These are phyloP conservation scores for Lepidostoma basale DNA, from an alignment of 1,140 invertebrate species.

Conservation along the genomic window DNA sequence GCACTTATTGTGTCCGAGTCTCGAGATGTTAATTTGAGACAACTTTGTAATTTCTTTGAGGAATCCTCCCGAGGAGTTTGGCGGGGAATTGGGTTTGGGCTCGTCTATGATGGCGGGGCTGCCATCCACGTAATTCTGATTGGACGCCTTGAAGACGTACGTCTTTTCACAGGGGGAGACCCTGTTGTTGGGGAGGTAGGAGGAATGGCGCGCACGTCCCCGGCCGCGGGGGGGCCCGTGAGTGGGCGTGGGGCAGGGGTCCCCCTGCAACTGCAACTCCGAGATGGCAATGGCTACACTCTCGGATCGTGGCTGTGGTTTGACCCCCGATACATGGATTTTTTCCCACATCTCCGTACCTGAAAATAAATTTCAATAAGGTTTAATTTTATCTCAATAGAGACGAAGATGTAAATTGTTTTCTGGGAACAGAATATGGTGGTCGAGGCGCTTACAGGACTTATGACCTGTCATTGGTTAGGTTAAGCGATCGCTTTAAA, in stretches of 20 bases:
- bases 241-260: conserved; percentile 49
- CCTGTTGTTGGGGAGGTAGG: conserved; percentile 53
- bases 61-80: conserved; percentile 57
- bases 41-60: conserved; percentile 76
- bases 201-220: conserved; percentile 49
- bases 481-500: too few species aligned
- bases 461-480: too few species aligned
- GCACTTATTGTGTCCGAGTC: conserved; percentile 70
- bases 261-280: conserved; percentile 59
- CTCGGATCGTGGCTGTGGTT: conserved; percentile 74
- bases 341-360: conserved; percentile 80
- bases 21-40: conserved; percentile 73
- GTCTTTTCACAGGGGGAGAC: conserved; percentile 53
- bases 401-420: too few species aligned
- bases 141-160: conserved; percentile 54
- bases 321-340: conserved; percentile 68
- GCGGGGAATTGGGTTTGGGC: conserved; percentile 20
- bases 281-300: conserved; percentile 66
- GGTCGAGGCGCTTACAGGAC: too few species aligned
- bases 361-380: conserved; percentile 51
- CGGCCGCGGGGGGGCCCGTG: neutral
- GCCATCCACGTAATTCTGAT: conserved; percentile 54
- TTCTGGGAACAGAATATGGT: too few species aligned
- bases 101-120: conserved; percentile 39
- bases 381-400: too few species aligned